phyloP scores from a whole-genome alignment of 2,888 invertebrate genomes.

The Drosophila anomalipes region DNA sequence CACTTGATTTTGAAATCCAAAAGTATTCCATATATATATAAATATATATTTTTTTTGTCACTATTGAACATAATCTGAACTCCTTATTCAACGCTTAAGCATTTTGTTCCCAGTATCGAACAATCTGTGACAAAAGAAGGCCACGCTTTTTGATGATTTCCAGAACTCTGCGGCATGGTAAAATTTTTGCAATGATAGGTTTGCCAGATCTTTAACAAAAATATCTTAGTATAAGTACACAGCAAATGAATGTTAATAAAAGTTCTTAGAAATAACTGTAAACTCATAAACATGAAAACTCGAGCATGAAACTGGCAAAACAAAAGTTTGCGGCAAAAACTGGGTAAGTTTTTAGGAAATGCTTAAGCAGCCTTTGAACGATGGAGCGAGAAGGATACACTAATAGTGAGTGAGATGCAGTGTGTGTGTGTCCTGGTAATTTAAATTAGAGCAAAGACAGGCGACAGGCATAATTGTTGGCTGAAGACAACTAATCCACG shows the following conservation, averaged over 20 bases:
- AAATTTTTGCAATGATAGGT: conserved; percentile 3
- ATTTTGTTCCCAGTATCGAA: conserved; percentile 22
- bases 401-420: neutral
- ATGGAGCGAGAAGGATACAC: neutral
- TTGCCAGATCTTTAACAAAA: conserved; percentile 8
- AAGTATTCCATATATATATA: neutral
- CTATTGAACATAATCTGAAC: neutral
- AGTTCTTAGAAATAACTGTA: conserved; percentile 62
- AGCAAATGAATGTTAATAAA: conserved; percentile 23
- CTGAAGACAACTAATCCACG: conserved; percentile 70
- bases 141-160: conserved; percentile 49
- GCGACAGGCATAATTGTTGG: conserved; percentile 58
- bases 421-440: conserved; percentile 36
- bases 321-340: conserved; percentile 63
- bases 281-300: conserved; percentile 62
- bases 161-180: conserved; percentile 4
- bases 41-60: neutral
- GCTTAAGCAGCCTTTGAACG: conserved; percentile 49
- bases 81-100: neutral
- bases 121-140: neutral
- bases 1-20: neutral
- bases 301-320: conserved; percentile 40
- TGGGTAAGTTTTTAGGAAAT: conserved; percentile 72
- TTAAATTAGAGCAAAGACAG: conserved; percentile 74
- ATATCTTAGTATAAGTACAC: conserved; percentile 1